phyloP scores from a whole-genome alignment of 2,113 vertebrate genomes.

The Sinocyclocheilus maitianheensis region DNA sequence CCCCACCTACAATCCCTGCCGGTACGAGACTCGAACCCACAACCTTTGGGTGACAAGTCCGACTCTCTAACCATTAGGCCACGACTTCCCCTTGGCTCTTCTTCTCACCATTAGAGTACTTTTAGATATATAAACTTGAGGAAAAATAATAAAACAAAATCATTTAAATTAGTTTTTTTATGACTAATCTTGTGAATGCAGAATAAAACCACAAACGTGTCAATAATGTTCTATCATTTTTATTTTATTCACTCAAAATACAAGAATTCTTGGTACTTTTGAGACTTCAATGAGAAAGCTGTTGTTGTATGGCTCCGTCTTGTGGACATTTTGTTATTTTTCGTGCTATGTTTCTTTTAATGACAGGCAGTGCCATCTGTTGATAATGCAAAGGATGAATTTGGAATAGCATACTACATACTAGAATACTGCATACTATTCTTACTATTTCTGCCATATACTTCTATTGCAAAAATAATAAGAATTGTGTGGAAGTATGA shows the following conservation, averaged over 20 bases:
- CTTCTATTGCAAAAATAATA: neutral
- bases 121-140: neutral
- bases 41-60: too few species aligned
- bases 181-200: too few species aligned
- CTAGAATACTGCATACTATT: neutral
- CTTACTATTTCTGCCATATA: neutral
- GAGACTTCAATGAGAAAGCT: neutral
- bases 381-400: neutral
- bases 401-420: neutral
- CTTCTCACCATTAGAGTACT: neutral
- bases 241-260: neutral
- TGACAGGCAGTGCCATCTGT: neutral
- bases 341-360: neutral
- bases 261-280: too few species aligned
- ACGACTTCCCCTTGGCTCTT: too few species aligned
- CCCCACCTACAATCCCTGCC: too few species aligned
- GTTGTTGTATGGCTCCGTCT: constrained; percentile 3
- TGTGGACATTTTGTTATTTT: constrained; percentile 3
- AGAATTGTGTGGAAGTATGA: neutral
- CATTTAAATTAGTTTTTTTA: too few species aligned
- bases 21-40: too few species aligned
- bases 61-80: too few species aligned
- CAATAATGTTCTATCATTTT: neutral
- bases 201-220: too few species aligned
- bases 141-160: too few species aligned